These are phyloP conservation scores for Amblyopsis hoosieri DNA, from an alignment of 2,797 vertebrate genomes.

Conservation along the genomic window DNA sequence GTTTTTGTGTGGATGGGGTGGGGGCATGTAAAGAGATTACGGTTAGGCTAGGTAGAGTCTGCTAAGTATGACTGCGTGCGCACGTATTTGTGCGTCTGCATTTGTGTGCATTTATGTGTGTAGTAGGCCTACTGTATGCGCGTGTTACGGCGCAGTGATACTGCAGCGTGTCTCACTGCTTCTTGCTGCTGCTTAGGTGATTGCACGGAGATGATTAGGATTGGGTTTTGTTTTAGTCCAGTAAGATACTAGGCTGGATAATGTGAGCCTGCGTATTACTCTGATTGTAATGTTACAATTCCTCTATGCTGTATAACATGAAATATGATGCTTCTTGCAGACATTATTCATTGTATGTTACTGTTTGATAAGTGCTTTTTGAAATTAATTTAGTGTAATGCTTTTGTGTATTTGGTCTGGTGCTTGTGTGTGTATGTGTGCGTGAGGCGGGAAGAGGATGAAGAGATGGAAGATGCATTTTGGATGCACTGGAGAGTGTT, in stretches of 20 bases:
- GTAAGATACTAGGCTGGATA: neutral
- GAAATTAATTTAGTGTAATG: no score
- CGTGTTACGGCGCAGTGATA: constrained; percentile 50
- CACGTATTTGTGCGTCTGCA: constrained; percentile 22
- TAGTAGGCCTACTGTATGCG: constrained; percentile 8
- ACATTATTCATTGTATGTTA: no score
- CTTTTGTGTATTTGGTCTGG: neutral
- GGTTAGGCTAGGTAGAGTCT: constrained; percentile 27
- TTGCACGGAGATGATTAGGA: constrained; percentile 46
- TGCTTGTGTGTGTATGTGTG: constrained; percentile 10
- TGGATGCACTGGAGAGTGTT: constrained; percentile 48
- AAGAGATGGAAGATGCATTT: constrained; percentile 34
- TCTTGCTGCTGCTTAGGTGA: constrained; percentile 31
- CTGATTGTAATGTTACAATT: no score
- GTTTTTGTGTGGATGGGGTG: constrained; percentile 36
- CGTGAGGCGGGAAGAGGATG: neutral
- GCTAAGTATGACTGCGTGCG: constrained; percentile 41
- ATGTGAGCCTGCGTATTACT: no score
- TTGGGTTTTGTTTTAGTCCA: constrained; percentile 23
- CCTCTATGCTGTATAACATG: no score
- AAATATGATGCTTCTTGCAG: no score
- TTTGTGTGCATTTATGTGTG: constrained; percentile 35
- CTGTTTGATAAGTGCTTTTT: constrained; percentile 16
- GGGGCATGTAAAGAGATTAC: constrained; percentile 20
- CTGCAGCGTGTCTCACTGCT: constrained; percentile 56